A percentile compares a stretch with the other conserved stretches of the same genome.
Evolutionary conservation across 2,888 invertebrate genomes (phyloP).

Genomic region (Andrena hattorfiana): DNA sequence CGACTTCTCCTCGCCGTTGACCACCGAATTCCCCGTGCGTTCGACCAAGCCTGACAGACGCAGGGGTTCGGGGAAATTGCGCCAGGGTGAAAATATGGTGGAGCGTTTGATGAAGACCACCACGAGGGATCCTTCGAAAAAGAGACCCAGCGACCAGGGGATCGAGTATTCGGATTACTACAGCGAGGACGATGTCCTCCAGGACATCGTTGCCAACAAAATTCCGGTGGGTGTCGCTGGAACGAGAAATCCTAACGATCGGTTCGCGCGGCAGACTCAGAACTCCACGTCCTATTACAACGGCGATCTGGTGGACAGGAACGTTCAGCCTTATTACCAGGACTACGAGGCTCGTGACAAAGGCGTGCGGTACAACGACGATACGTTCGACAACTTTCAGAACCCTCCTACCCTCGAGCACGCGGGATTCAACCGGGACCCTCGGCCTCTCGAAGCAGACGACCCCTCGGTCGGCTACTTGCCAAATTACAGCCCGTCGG

Average conservation of each 20-base stretch:
- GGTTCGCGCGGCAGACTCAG: conserved; percentile 60
- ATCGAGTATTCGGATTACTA: conserved; percentile 73
- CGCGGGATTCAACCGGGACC: conserved; percentile 4
- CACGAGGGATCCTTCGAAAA: conserved; percentile 62
- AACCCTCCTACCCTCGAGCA: conserved; percentile 24
- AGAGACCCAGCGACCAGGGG: conserved; percentile 49
- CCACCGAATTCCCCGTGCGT: neutral
- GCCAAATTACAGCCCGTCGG: neutral
- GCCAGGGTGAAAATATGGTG: conserved; percentile 47
- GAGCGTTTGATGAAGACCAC: conserved; percentile 64
- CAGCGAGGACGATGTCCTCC: conserved; percentile 61
- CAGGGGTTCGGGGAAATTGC: neutral
- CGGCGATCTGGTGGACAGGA: conserved; percentile 17
- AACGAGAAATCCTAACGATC: conserved; percentile 35
- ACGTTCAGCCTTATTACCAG: conserved; percentile 11
- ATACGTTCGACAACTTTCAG: conserved; percentile 36
- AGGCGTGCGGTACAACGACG: conserved; percentile 21
- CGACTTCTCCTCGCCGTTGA: conserved; percentile 28
- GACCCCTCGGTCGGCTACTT: conserved; percentile 1
- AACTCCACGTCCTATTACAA: conserved; percentile 35
- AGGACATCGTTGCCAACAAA: conserved; percentile 48
- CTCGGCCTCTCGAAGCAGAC: neutral
- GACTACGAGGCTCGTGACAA: conserved; percentile 9
- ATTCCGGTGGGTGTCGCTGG: conserved; percentile 30
- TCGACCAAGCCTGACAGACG: neutral